Percentiles rank a stretch among this genome's conserved stretches.
These are phyloP conservation scores for Cryptocephalus moraei DNA, from an alignment of 2,888 invertebrate species.

Conservation along the genomic window DNA sequence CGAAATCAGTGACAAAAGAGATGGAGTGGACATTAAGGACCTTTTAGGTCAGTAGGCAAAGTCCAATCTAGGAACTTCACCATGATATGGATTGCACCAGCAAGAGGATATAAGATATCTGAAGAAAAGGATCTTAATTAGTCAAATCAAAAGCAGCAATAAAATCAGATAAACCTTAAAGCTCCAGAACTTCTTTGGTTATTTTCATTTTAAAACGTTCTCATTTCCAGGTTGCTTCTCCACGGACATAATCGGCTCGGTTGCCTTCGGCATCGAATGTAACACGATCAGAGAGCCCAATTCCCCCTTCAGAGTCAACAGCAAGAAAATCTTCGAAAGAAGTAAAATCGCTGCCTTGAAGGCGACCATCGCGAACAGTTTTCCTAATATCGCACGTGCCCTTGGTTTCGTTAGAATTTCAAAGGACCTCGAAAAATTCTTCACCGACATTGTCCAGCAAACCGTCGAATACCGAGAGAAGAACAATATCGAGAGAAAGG, in stretches of 20 bases:
- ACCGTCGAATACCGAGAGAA: constrained; percentile 37
- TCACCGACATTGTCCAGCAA: constrained; percentile 34
- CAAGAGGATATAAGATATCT: no score
- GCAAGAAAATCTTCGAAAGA: constrained; percentile 6
- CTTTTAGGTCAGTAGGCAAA: constrained; percentile 9
- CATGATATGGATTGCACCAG: no score
- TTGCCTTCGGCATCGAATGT: constrained; percentile 49
- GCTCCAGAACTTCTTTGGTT: no score
- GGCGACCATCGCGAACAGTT: constrained; percentile 3
- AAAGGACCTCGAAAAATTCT: constrained; percentile 33
- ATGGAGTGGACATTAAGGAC: constrained; percentile 9
- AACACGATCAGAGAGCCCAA: constrained; percentile 43
- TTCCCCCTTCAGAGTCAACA: constrained; percentile 33
- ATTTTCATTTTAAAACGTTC: no score
- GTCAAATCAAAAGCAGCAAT: no score
- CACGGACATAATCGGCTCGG: constrained; percentile 27
- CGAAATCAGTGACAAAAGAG: constrained; percentile 1
- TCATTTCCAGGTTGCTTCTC: constrained; percentile 8
- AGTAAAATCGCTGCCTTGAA: constrained; percentile 3
- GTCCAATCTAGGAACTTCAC: no score
- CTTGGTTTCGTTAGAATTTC: background rate
- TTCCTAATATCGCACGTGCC: constrained; percentile 10
- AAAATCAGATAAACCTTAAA: no score
- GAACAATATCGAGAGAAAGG: constrained; percentile 38
- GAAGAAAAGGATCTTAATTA: no score